Conservation (phyloP, 1,140 invertebrate genomes). For the Heliothis virescens region DNA sequence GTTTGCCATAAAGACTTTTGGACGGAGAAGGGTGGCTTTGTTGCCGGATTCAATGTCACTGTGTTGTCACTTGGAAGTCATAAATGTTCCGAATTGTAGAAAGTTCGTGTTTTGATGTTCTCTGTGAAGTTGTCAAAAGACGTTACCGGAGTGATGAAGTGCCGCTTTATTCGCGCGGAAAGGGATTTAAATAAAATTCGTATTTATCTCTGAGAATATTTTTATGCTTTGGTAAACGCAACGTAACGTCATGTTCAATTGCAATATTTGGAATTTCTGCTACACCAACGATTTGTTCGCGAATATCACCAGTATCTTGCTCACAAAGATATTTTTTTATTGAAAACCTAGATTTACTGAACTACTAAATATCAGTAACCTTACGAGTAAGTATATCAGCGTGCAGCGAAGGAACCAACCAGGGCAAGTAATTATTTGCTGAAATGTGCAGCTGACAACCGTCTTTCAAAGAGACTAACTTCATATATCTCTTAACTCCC, state of each 20-base stretch:
- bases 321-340: no score
- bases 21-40: not conserved
- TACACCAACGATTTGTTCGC: no score
- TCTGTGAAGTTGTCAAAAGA: conserved; percentile 8
- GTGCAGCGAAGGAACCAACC: no score
- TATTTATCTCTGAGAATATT: no score
- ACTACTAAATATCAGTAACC: no score
- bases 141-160: conserved; percentile 4
- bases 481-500: conserved; percentile 28
- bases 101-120: conserved; percentile 15
- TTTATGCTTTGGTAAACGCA: no score
- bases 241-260: no score
- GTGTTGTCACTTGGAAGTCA: conserved; percentile 14
- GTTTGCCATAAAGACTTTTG: conserved; percentile 38
- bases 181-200: not conserved
- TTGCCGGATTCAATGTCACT: conserved; percentile 4
- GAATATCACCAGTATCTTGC: no score
- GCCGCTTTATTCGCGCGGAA: not conserved
- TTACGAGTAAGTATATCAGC: no score
- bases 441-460: not conserved
- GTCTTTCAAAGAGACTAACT: conserved; percentile 6
- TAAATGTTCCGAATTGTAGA: conserved; percentile 15
- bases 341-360: no score
- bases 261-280: no score
- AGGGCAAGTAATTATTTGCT: no score